Conservation (phyloP, 2,113 vertebrate species). For the Dendropsophus ebraccatus region DNA sequence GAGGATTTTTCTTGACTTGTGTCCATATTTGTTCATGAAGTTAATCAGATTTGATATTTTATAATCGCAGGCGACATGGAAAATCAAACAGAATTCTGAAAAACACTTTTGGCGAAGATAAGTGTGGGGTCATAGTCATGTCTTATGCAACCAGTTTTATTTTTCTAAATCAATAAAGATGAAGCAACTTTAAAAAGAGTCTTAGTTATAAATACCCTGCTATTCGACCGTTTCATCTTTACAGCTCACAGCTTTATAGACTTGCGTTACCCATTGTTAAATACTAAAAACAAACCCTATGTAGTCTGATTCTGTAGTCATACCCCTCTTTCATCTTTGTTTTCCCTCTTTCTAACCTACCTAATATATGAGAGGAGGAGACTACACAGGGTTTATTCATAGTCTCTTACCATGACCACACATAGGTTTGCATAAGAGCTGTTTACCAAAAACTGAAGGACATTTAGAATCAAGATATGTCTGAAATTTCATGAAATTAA, state of each 20-base stretch:
- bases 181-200: neutral
- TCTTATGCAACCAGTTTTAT: neutral
- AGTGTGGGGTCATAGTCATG: neutral
- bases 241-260: too few relatives aligned
- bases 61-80: slow-evolving; percentile 18
- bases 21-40: slow-evolving; percentile 27
- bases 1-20: slow-evolving; percentile 13
- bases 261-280: neutral
- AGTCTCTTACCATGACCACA: neutral
- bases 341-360: neutral
- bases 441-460: too few relatives aligned
- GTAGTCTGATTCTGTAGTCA: neutral
- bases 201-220: neutral
- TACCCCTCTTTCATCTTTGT: neutral
- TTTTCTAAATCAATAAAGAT: neutral
- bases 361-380: neutral
- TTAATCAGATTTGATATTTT: slow-evolving; percentile 26
- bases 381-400: neutral
- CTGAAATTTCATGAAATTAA: too few relatives aligned
- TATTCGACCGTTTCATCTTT: too few relatives aligned
- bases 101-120: neutral
- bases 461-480: too few relatives aligned
- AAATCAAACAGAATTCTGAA: slow-evolving; percentile 11
- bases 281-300: neutral
- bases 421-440: too few relatives aligned